Base-by-base conservation (phyloP, 2,797 vertebrate genomes). In the Catamblyrhynchus diadema region DNA sequence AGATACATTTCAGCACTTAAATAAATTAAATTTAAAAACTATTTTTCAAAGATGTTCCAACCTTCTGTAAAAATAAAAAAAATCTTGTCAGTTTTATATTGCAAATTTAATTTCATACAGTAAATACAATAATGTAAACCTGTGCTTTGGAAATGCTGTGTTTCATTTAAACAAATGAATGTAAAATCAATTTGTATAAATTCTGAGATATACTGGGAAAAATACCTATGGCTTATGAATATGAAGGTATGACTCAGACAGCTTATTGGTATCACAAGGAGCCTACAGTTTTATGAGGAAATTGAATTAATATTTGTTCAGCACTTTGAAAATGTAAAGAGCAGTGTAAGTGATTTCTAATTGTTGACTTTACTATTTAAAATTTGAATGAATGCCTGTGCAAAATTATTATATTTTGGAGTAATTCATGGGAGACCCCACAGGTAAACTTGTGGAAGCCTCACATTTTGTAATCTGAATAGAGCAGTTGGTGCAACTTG, bases 221-320 rank as follows among this genome's bases (percentile, higher is more conserved):
- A 94, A 90, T 5, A 28, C 27, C 21, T 42, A 22, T 30, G 28
- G 23, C 6, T 93, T 92, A 77, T 92, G 42, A 90, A 84, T 88
- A 96, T 57, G 56, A 96, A 94, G 13, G 48, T 70, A 73, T 86
- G 91, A 96, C 57, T 96, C 93, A 96, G 60, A 4, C 69, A 78
- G 47, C 27, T 41, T 86, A 66, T 90, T 95, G 86, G 57, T 59
- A 82, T 77, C 88, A 90, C 41, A 86, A 86, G 32, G 20, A 92
- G n/a, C 32, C 66, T 45, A 61, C n/a, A 4, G 39, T 95, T 93
- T 94, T 86, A 51, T 60, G 54, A 88, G 74, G 54, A 86, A 91
- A 56, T 12, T 51, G 28, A 92, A 81, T 71, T 87, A 92, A 75
- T 96, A 83, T 88, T 94, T 95, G 57, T 89, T 91, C 69, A 92